Conservation (phyloP, 2,797 vertebrate genomes). For the Lepidocolaptes lacrymiger region DNA sequence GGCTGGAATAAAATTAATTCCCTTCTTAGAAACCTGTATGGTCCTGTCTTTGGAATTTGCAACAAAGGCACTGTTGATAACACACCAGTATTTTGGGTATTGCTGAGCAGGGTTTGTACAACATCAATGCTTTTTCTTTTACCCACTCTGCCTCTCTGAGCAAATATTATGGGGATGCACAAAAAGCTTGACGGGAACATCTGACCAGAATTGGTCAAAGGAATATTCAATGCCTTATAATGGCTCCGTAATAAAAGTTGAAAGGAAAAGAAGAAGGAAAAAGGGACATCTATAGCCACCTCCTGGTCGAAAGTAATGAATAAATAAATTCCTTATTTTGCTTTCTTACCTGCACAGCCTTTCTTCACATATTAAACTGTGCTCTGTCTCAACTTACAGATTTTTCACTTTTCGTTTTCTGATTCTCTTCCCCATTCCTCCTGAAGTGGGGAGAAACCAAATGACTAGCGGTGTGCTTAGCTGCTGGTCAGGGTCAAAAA, state of each 20-base stretch:
- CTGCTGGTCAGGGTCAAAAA: neutral
- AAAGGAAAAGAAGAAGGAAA: fast-evolving
- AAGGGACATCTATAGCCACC: neutral
- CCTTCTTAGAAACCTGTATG: neutral
- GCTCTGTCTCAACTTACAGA: neutral
- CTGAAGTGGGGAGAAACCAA: neutral
- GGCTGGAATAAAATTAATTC: neutral
- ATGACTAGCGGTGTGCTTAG: neutral
- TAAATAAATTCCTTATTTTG: neutral
- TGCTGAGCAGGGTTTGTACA: neutral
- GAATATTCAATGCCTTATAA: neutral
- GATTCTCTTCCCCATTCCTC: neutral
- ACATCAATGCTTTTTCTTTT: neutral
- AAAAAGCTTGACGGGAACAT: neutral
- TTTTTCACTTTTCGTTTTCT: neutral
- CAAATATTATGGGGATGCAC: neutral
- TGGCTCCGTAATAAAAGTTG: neutral
- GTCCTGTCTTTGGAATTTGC: neutral
- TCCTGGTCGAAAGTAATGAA: neutral
- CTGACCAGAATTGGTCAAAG: neutral
- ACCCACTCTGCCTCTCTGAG: fast-evolving
- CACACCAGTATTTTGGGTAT: neutral
- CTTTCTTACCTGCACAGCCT: fast-evolving
- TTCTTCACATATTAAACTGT: neutral
- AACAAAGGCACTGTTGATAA: neutral